Evolutionary conservation across 2,888 invertebrate genomes (phyloP), one percentile per base, ranked within the genome.

Genomic region (Phengaris alcon): DNA sequence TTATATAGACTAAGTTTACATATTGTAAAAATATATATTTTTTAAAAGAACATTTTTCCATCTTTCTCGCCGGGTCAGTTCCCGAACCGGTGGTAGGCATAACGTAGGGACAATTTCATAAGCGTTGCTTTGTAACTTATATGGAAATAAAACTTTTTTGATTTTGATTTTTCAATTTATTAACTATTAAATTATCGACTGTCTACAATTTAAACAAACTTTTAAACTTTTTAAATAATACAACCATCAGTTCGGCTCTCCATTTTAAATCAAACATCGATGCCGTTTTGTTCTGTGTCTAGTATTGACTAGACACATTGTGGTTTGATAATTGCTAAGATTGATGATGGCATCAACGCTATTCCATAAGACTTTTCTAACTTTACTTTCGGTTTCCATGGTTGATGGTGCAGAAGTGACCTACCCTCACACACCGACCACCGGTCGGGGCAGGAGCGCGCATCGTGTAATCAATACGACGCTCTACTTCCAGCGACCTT

Each of bases 401-500:
- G 44, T 13, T 70, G 51, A 15, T 73, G 74, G 15, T 59, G 35
- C 35, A 35, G 68, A 73, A 74, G 74, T 76, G 78, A 78, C 78
- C 77, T 78, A 78, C 73, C 73, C 69, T 68, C 68, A 73, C 72
- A 73, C 73, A 68, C 70, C 22, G 75, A n/a, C n/a, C n/a, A n/a
- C n/a, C 68, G 78, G 77, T 78, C 79, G 77, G 73, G 78, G 78
- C 77, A 76, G 77, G 77, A 76, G 81, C 81, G 82, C 81, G 80
- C 79, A 35, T 35, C 35, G 80, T 78, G 81, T 79, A 84, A 87
- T 87, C 87, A 84, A 87, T 87, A 86, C 83, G 77, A 77, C 81
- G 87, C 77, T 87, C 86, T 78, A 86, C 80, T 85, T 86, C 82
- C 81, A 80, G 79, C 82, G 84, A 81, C 84, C 84, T 84, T 83